Percentiles rank a stretch among this genome's conserved stretches.
These are phyloP conservation scores for Medauroidea extradentata DNA, from an alignment of 1,140 invertebrate species.

Conservation along the genomic window DNA sequence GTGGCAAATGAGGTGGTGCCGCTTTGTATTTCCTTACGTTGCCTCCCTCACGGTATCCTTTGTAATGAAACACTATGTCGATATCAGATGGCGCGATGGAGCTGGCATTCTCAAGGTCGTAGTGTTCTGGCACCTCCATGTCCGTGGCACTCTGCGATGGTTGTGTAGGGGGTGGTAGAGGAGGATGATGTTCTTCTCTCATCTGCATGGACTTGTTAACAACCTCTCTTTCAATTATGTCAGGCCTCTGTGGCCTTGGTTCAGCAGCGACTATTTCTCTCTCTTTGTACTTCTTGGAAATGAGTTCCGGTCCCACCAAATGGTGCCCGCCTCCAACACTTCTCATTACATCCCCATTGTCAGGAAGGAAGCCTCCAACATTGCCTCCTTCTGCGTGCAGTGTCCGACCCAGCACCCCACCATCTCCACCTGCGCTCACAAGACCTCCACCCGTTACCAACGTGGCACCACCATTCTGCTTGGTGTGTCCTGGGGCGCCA, in stretches of 20 bases:
- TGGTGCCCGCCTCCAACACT: conserved; percentile 61
- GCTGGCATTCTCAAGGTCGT: conserved; percentile 94
- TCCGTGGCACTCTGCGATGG: conserved; percentile 60
- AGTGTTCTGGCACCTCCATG: conserved; percentile 89
- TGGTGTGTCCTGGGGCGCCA: conserved; percentile 52
- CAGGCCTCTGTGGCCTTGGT: conserved; percentile 70
- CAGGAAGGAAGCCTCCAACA: conserved; percentile 57
- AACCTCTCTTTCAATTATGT: conserved; percentile 89
- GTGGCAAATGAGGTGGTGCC: conserved; percentile 62
- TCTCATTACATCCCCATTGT: conserved; percentile 61
- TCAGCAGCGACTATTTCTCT: conserved; percentile 58
- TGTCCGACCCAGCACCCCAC: conserved; percentile 34
- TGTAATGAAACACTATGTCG: conserved; percentile 95
- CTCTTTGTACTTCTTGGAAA: conserved; percentile 85
- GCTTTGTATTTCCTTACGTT: conserved; percentile 83
- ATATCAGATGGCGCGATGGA: conserved; percentile 96
- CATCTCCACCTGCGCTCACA: conserved; percentile 13
- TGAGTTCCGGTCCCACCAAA: conserved; percentile 69
- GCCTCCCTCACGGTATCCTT: conserved; percentile 73
- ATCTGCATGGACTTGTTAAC: conserved; percentile 70
- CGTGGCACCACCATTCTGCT: conserved; percentile 58
- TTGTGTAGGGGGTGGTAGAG: conserved; percentile 50
- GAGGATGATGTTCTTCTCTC: conserved; percentile 69
- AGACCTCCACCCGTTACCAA: conserved; percentile 32
- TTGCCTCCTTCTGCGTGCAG: conserved; percentile 42